Evolutionary conservation across 2,797 vertebrate species (phyloP), one percentile per base, ranked within the genome.

Genomic region (Peromyscus nudipes): DNA sequence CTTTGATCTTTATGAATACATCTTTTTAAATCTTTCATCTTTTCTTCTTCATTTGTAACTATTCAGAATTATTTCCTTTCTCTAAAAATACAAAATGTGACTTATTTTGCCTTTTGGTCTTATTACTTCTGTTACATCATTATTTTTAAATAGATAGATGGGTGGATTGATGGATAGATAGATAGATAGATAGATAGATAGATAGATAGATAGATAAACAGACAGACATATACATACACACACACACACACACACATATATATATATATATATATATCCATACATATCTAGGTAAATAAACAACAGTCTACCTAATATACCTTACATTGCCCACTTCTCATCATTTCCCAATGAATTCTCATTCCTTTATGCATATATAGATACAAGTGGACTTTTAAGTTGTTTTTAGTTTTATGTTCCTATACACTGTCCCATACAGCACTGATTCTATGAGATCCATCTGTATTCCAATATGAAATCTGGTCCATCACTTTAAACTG

Each of bases 1-100:
- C 37, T 85, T 96, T 94, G 55, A 37, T 82, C 85, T 93, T 91
- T 49, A 62, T 94, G 69, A 52, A 86, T 84, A 55, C 55, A 27
- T 40, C 16, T 55, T 91, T 93, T 90, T 11, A 23, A 85, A 96
- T 82, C 64, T 69, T 69, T 52, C 21, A 67, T 69, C 21, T 67
- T 64, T 83, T 34, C 49, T 37, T 75, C 67, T 95, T 88, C 25
- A 62, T 79, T 11, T 84, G 3, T 92, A 84, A 77, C 19, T 67
- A 16, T 71, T 89, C 62, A 73, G 83, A 88, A 85, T 96, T 96
- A 76, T 64, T 34, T 89, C n/a, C 43, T 21, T 71, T 4, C 10
- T 34, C 83, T 60, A 67, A 73, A 73, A 84, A 12, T 88, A 55
- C 11, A 77, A 94, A 96, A 81, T 31, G 12, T 69, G 49, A 75